phyloP scores from a whole-genome alignment of 2,797 vertebrate species.

The Alca torda region DNA sequence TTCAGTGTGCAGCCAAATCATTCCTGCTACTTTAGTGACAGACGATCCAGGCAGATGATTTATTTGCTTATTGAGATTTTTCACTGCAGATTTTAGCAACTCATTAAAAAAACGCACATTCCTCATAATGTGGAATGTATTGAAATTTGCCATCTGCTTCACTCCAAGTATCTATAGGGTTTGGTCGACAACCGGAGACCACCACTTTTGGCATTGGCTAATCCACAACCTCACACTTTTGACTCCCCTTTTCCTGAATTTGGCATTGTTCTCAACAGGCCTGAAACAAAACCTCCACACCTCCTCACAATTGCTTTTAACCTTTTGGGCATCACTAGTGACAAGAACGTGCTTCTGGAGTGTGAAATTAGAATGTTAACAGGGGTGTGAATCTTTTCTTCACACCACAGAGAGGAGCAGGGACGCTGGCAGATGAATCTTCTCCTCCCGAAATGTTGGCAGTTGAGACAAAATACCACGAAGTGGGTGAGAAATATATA shows the following conservation, averaged over 20 bases:
- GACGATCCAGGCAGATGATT: neutral
- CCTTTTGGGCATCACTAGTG: neutral
- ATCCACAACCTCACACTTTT: neutral
- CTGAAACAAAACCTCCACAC: neutral
- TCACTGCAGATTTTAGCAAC: conserved; percentile 37
- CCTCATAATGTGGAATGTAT: conserved; percentile 24
- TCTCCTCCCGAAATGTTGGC: neutral
- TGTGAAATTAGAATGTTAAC: conserved; percentile 17
- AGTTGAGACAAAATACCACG: neutral
- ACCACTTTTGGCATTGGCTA: neutral
- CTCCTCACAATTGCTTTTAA: neutral
- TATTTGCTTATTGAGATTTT: conserved; percentile 27
- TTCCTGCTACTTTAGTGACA: conserved; percentile 6
- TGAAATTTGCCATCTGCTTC: conserved; percentile 64
- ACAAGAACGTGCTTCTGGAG: neutral
- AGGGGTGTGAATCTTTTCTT: neutral
- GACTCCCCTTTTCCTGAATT: neutral
- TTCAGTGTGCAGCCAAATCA: neutral
- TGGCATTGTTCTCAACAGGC: neutral
- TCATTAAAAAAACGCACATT: conserved; percentile 7
- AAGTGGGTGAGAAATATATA: conserved; percentile 28
- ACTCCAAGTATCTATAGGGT: neutral
- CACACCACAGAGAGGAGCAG: neutral
- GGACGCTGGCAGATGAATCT: neutral
- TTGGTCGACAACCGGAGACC: conserved; percentile 30